Percentiles rank a stretch among this genome's conserved stretches.
These are phyloP conservation scores for Myoxocephalus aenaeus DNA, from an alignment of 2,797 vertebrate genomes.

Conservation along the genomic window DNA sequence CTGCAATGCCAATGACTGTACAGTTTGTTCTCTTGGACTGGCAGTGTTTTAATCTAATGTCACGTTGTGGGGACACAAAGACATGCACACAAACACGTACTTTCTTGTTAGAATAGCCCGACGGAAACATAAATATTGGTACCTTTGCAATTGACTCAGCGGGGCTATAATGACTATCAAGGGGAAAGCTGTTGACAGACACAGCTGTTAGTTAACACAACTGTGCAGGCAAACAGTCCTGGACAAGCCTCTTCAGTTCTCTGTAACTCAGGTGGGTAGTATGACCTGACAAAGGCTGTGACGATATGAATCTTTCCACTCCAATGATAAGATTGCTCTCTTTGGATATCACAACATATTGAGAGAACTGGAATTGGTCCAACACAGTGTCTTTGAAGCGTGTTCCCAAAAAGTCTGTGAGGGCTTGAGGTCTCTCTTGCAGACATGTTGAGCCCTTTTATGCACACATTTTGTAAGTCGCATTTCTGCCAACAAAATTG, in stretches of 20 bases:
- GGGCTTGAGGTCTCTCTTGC: background rate
- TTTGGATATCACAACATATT: background rate
- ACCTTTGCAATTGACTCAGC: constrained; percentile 49
- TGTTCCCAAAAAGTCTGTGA: background rate
- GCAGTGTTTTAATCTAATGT: constrained; percentile 43
- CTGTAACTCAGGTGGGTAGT: constrained; percentile 16
- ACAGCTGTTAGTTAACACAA: constrained; percentile 45
- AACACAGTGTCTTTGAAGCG: no score
- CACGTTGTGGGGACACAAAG: constrained; percentile 1
- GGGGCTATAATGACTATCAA: constrained; percentile 52
- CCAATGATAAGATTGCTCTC: background rate
- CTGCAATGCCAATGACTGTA: constrained; percentile 38
- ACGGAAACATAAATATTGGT: constrained; percentile 65
- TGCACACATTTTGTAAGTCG: background rate
- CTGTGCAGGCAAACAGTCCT: constrained; percentile 42
- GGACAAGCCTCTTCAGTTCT: background rate
- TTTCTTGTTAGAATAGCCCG: constrained; percentile 28
- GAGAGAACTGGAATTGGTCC: background rate
- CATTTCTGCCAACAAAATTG: background rate
- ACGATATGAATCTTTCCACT: constrained; percentile 19
- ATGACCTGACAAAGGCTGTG: constrained; percentile 17
- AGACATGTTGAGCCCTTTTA: background rate
- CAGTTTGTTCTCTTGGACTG: constrained; percentile 42
- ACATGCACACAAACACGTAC: constrained; percentile 5
- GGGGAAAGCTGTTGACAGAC: constrained; percentile 50